Evolutionary conservation across 2,113 vertebrate species (phyloP).

Genomic region (Meles meles): DNA sequence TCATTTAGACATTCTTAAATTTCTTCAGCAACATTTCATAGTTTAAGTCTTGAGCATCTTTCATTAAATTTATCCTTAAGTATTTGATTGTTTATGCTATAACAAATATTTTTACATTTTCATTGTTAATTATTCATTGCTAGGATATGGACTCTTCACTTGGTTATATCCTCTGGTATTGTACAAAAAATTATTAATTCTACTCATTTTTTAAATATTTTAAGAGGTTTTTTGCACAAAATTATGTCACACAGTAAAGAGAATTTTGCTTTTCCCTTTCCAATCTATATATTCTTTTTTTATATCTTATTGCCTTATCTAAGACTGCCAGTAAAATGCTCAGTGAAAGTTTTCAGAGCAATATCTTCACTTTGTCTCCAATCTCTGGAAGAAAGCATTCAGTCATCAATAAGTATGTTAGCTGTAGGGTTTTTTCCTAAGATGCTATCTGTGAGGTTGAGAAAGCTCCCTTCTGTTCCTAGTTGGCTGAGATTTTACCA

Average conservation of each 20-base stretch:
- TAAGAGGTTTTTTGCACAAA: neutral
- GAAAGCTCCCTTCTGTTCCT: neutral
- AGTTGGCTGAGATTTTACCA: neutral
- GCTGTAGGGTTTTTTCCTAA: neutral
- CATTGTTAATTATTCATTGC: neutral
- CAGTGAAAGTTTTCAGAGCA: neutral
- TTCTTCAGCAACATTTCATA: neutral
- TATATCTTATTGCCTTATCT: neutral
- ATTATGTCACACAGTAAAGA: neutral
- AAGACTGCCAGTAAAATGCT: neutral
- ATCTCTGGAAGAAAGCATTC: neutral
- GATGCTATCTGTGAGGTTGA: neutral
- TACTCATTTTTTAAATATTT: neutral
- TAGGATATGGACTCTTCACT: neutral
- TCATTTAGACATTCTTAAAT: neutral
- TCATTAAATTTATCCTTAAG: neutral
- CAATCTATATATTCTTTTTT: neutral
- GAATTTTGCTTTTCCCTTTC: neutral
- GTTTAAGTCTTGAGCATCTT: neutral
- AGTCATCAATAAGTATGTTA: neutral
- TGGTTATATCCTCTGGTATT: neutral
- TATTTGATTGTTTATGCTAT: neutral
- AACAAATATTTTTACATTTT: neutral
- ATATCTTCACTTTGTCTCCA: neutral
- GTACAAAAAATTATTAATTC: slow-evolving; percentile 4